Conservation (phyloP, 2,113 vertebrate species). For the Lucifuga dentata region DNA sequence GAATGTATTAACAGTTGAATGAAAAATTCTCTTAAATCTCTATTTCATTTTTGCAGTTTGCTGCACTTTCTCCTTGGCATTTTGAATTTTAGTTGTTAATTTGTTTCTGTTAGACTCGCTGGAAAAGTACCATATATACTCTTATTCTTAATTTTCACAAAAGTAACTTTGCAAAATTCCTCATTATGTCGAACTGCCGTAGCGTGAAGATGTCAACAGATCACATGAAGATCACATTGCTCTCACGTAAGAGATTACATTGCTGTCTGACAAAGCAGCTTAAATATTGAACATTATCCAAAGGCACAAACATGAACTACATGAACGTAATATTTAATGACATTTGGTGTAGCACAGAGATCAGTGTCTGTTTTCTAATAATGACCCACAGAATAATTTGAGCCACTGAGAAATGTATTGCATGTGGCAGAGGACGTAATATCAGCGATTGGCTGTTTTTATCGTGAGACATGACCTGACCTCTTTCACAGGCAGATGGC, state of each 20-base stretch:
- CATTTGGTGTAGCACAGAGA: conserved; percentile 46
- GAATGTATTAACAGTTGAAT: conserved; percentile 16
- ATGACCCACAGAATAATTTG: conserved; percentile 39
- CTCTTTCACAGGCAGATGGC: conserved; percentile 24
- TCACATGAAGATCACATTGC: conserved; percentile 31
- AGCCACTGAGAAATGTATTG: conserved; percentile 42
- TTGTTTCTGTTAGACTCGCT: conserved; percentile 11
- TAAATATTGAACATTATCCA: conserved; percentile 35
- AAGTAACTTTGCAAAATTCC: conserved; percentile 19
- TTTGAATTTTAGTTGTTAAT: conserved; percentile 33
- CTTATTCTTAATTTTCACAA: conserved; percentile 33
- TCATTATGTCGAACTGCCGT: conserved; percentile 17
- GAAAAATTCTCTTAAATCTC: conserved; percentile 16
- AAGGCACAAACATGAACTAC: conserved; percentile 31
- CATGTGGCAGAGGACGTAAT: conserved; percentile 33
- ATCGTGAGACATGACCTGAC: conserved; percentile 46
- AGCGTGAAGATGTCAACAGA: conserved; percentile 62
- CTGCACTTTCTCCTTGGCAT: conserved; percentile 25
- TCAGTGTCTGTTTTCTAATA: conserved; percentile 41
- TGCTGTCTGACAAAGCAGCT: conserved; percentile 13
- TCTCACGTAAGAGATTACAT: conserved; percentile 33
- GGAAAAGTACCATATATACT: background rate
- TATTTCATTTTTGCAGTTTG: background rate
- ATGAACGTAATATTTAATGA: conserved; percentile 52
- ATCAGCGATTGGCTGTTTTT: conserved; percentile 53